These are phyloP conservation scores for Rotaria magnacalcarata DNA, from an alignment of 2,888 invertebrate genomes.

Conservation along the genomic window DNA sequence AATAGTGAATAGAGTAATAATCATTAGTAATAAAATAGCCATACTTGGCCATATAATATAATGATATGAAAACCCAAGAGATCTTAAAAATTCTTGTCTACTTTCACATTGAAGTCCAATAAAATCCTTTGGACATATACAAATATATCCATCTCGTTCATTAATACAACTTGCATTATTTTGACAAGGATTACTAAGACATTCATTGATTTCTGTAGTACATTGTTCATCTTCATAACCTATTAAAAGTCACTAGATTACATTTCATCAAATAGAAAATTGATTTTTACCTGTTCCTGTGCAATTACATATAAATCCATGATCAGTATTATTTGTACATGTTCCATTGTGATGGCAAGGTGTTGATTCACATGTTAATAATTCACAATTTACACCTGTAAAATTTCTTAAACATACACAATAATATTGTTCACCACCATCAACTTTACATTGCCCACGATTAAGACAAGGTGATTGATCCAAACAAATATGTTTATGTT, in stretches of 20 bases:
- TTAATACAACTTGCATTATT: constrained; percentile 44
- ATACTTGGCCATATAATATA: constrained; percentile 44
- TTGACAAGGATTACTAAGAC: constrained; percentile 46
- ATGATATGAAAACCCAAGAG: constrained; percentile 38
- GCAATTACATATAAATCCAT: constrained; percentile 51
- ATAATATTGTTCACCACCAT: constrained; percentile 5
- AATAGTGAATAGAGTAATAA: constrained; percentile 61
- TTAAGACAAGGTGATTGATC: constrained; percentile 28
- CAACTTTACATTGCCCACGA: neutral
- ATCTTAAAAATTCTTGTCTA: neutral
- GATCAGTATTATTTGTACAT: constrained; percentile 48
- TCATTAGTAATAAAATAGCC: constrained; percentile 36
- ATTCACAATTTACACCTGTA: constrained; percentile 31
- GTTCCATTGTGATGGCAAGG: constrained; percentile 41
- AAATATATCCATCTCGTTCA: constrained; percentile 34
- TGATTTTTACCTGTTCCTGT: constrained; percentile 50
- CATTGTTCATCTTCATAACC: constrained; percentile 44
- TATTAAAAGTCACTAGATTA: neutral
- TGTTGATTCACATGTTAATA: constrained; percentile 38
- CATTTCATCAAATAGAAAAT: too few species aligned
- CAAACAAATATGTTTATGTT: constrained; percentile 38
- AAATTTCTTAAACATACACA: constrained; percentile 22
- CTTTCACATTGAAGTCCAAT: constrained; percentile 36
- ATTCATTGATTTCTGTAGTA: constrained; percentile 46
- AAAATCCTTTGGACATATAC: constrained; percentile 37